Evolutionary conservation across 2,888 invertebrate species (phyloP).

Genomic region (Agonopterix subpropinquella): DNA sequence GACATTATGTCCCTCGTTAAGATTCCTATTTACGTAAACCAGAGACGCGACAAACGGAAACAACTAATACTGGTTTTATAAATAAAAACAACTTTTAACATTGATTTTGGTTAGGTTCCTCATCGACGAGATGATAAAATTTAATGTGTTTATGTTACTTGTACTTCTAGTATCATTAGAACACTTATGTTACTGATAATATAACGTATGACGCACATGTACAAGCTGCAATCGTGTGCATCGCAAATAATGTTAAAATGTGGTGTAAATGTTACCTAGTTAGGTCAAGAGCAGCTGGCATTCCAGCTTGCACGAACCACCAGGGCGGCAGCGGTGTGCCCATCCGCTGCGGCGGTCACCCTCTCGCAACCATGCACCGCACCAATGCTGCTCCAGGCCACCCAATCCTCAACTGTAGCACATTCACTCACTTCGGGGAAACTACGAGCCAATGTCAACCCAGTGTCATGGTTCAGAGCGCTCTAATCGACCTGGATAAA

Average conservation of each 20-base stretch:
- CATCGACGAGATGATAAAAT: constrained; percentile 7
- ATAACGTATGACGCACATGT: too few relatives aligned
- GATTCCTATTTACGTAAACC: constrained; percentile 1
- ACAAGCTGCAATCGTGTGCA: too few relatives aligned
- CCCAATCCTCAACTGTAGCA: constrained; percentile 34
- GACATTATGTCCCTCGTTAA: constrained; percentile 3
- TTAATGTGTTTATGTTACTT: constrained; percentile 4
- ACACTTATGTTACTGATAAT: too few relatives aligned
- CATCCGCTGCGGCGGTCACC: constrained; percentile 58
- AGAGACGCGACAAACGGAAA: neutral
- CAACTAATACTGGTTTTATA: constrained; percentile 3
- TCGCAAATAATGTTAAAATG: neutral
- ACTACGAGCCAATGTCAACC: constrained; percentile 49
- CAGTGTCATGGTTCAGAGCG: constrained; percentile 59
- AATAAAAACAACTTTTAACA: neutral
- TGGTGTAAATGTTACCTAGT: constrained; percentile 46
- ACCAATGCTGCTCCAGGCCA: constrained; percentile 14
- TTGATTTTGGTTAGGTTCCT: constrained; percentile 5
- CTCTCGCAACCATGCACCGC: constrained; percentile 33
- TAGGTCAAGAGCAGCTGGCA: constrained; percentile 74
- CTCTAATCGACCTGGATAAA: constrained; percentile 53
- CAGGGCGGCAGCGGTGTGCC: constrained; percentile 66
- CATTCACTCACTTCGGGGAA: constrained; percentile 50
- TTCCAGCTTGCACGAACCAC: constrained; percentile 68
- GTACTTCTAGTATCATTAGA: too few relatives aligned